Conservation (phyloP, 2,888 invertebrate species). For the Mayetiola destructor region DNA sequence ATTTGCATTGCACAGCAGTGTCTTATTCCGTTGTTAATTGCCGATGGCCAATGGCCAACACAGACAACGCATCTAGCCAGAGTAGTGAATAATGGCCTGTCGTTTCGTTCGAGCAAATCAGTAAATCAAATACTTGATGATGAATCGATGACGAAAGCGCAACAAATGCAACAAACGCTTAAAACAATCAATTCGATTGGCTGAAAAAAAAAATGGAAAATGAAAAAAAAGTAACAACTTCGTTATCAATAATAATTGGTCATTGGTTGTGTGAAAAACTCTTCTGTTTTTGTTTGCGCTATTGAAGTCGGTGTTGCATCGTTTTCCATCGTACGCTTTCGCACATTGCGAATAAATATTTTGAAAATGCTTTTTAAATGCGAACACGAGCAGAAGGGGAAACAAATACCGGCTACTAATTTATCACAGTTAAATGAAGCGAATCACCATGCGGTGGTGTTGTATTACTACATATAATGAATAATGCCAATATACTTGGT, state of each 20-base stretch:
- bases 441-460: slow-evolving; percentile 6
- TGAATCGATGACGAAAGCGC: slow-evolving; percentile 10
- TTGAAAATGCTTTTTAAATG: not conserved
- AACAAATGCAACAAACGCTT: not conserved
- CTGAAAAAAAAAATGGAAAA: not conserved
- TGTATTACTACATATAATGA: too few relatives aligned
- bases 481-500: too few relatives aligned
- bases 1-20: too few relatives aligned
- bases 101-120: slow-evolving; percentile 1
- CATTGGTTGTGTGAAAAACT: too few relatives aligned
- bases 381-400: not conserved
- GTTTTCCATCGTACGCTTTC: too few relatives aligned
- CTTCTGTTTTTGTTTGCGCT: too few relatives aligned
- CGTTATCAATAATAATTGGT: too few relatives aligned
- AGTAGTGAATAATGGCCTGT: slow-evolving; percentile 2
- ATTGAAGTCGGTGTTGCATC: too few relatives aligned
- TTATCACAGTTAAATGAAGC: slow-evolving; percentile 12
- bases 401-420: not conserved
- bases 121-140: slow-evolving; percentile 11
- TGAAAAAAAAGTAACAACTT: too few relatives aligned
- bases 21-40: too few relatives aligned
- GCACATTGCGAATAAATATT: not conserved
- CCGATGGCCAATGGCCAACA: not conserved
- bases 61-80: not conserved
- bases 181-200: not conserved